Conservation (phyloP, 2,113 vertebrate genomes). For the Aplodontia rufa region DNA sequence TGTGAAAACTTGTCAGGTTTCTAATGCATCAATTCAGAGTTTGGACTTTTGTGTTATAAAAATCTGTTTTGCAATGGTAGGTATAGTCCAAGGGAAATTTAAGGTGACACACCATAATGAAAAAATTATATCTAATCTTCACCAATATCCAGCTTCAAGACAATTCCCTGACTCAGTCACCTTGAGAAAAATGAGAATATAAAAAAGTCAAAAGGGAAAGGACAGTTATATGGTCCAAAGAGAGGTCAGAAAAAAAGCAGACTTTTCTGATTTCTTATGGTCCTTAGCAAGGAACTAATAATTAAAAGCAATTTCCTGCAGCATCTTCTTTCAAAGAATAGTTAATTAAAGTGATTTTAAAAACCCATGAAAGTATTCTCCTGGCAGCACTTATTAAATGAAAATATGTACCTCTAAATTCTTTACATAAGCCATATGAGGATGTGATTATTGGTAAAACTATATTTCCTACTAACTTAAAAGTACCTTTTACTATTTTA, state of each 20-base stretch:
- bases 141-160: background rate
- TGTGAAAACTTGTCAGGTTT: background rate
- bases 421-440: background rate
- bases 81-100: background rate
- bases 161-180: background rate
- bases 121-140: background rate
- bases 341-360: background rate
- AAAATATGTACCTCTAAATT: constrained; percentile 21
- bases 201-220: background rate
- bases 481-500: background rate
- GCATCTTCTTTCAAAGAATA: background rate
- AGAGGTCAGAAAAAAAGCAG: background rate
- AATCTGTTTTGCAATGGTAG: background rate
- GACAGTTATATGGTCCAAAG: background rate
- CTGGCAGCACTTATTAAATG: background rate
- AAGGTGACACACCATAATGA: background rate
- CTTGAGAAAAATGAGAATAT: background rate
- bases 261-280: background rate
- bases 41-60: background rate
- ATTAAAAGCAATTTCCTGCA: background rate
- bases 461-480: background rate
- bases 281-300: background rate
- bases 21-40: background rate
- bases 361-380: constrained; percentile 36
- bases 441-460: background rate